Conservation (phyloP, 2,797 vertebrate genomes). For the Otolemur crassicaudatus region DNA sequence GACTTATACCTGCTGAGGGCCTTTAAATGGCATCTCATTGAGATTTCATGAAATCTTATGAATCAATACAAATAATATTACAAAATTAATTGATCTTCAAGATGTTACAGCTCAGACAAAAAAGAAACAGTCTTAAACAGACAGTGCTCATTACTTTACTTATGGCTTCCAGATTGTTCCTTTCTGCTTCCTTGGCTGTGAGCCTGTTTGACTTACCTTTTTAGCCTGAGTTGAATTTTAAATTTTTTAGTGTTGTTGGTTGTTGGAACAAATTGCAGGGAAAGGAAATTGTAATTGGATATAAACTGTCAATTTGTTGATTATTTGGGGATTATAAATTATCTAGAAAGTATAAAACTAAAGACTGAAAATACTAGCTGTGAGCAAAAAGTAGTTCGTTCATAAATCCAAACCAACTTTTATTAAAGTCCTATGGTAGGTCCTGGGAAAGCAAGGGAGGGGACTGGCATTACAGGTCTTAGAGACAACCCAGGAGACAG, state of each 20-base stretch:
- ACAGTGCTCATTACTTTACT: not conserved
- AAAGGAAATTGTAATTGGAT: not conserved
- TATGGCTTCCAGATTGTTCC: not conserved
- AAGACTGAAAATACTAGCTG: not conserved
- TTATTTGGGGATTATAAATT: not conserved
- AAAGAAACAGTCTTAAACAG: not conserved
- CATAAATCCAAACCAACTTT: not conserved
- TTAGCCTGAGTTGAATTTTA: slow-evolving; percentile 8
- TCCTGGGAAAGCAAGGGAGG: not conserved
- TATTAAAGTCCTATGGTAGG: not conserved
- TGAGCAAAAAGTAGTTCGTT: not conserved
- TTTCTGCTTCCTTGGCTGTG: not conserved
- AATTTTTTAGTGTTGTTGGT: not conserved
- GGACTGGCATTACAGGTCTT: not conserved
- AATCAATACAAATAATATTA: not conserved
- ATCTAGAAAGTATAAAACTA: not conserved
- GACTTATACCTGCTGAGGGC: not conserved
- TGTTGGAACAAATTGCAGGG: not conserved
- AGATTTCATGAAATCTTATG: not conserved
- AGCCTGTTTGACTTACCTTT: not conserved
- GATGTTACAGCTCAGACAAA: not conserved
- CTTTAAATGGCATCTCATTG: not conserved
- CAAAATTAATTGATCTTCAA: not conserved
- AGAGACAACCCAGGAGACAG: not conserved
- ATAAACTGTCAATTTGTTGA: not conserved